Conservation (phyloP, 2,888 invertebrate genomes). For the Hydriomena furcata region DNA sequence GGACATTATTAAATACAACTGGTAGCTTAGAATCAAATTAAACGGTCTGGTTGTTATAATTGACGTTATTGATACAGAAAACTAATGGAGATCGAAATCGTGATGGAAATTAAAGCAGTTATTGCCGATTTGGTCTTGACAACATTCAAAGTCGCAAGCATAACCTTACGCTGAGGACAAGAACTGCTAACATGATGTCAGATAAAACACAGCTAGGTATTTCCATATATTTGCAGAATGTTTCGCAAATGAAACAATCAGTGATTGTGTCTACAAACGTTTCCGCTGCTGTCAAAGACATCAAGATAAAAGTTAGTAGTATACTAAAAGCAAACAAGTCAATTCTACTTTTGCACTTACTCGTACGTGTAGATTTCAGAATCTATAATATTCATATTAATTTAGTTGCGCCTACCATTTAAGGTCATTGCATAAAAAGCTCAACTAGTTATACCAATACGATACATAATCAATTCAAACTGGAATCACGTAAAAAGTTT, state of each 20-base stretch:
- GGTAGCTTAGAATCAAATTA: constrained; percentile 21
- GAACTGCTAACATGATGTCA: constrained; percentile 19
- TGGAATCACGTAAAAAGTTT: no score
- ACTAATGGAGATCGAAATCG: constrained; percentile 23
- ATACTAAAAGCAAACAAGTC: neutral
- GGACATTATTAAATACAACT: constrained; percentile 41
- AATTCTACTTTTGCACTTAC: constrained; percentile 6
- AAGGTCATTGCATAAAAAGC: no score
- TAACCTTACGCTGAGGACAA: constrained; percentile 29
- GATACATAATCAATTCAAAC: no score
- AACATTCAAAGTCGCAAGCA: constrained; percentile 24
- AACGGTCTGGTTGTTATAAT: constrained; percentile 20
- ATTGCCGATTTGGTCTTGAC: constrained; percentile 23
- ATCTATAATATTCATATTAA: no score
- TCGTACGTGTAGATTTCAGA: no score
- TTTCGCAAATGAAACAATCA: constrained; percentile 16
- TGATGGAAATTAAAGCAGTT: constrained; percentile 19
- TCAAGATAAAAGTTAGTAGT: constrained; percentile 25
- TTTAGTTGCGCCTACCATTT: no score
- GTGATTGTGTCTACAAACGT: constrained; percentile 26
- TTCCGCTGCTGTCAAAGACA: constrained; percentile 40
- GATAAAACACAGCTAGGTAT: no score
- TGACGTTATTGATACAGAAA: constrained; percentile 18
- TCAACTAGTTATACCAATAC: no score
- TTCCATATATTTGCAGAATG: constrained; percentile 18